Evolutionary conservation across 2,888 invertebrate genomes (phyloP).

Genomic region (Timema podura): DNA sequence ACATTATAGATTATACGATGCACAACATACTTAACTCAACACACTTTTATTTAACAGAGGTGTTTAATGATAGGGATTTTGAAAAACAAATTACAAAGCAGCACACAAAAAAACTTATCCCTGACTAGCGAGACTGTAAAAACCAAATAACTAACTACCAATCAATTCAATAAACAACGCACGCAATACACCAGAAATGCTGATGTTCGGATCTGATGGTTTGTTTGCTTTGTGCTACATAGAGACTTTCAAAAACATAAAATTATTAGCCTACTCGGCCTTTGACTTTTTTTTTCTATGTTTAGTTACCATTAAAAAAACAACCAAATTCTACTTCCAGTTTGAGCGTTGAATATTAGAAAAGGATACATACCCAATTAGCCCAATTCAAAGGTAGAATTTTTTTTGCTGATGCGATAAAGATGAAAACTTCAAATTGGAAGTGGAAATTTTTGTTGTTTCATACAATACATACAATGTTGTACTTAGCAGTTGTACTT

Average conservation of each 20-base stretch:
- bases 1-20: background rate
- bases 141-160: constrained; percentile 26
- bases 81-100: constrained; percentile 18
- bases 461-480: no score
- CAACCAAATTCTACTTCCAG: no score
- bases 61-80: constrained; percentile 4
- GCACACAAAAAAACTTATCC: constrained; percentile 23
- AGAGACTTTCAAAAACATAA: background rate
- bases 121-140: constrained; percentile 17
- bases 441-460: no score
- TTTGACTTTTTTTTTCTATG: background rate
- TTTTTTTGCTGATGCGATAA: background rate
- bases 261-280: background rate
- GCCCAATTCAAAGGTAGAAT: background rate
- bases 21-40: background rate
- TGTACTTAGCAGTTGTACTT: no score
- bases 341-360: background rate
- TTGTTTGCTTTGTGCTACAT: background rate
- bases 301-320: no score
- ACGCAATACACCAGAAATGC: constrained; percentile 25
- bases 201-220: constrained; percentile 8
- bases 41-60: no score
- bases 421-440: constrained; percentile 6
- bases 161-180: constrained; percentile 25
- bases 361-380: background rate